Percentiles rank a stretch among this genome's conserved stretches.
phyloP scores from a whole-genome alignment of 2,888 invertebrate species.

The Calliopum simillimum region DNA sequence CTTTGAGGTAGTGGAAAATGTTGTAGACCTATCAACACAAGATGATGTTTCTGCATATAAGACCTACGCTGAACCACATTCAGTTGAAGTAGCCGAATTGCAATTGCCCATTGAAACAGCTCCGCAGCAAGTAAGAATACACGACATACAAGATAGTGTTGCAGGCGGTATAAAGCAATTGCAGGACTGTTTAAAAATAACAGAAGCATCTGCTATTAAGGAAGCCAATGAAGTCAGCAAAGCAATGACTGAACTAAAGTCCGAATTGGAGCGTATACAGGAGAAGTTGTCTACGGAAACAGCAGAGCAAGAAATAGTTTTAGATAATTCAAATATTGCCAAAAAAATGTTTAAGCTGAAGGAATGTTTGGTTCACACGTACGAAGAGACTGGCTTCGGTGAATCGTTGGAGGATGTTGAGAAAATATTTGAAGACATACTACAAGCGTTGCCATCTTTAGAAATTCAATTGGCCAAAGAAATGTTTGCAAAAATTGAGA shows the following conservation, averaged over 20 bases:
- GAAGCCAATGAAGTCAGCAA: constrained; percentile 54
- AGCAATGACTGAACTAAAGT: constrained; percentile 58
- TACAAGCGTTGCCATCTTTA: constrained; percentile 60
- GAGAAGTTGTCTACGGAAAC: constrained; percentile 45
- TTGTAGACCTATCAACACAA: constrained; percentile 71
- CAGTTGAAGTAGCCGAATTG: constrained; percentile 28
- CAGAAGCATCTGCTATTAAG: constrained; percentile 46
- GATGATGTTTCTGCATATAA: constrained; percentile 72
- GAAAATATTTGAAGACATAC: constrained; percentile 62
- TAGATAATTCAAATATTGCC: constrained; percentile 58
- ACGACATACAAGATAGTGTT: constrained; percentile 48
- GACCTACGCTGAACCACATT: constrained; percentile 67
- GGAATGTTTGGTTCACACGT: constrained; percentile 64
- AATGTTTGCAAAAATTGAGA: constrained; percentile 62
- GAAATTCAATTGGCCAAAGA: constrained; percentile 68
- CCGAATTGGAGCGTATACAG: constrained; percentile 54
- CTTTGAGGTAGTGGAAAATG: constrained; percentile 66
- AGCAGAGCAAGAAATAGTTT: constrained; percentile 49
- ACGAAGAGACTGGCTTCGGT: constrained; percentile 57
- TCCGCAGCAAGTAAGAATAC: constrained; percentile 39
- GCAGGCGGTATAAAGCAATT: constrained; percentile 62
- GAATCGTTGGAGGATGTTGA: constrained; percentile 62
- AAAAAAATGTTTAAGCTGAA: constrained; percentile 62
- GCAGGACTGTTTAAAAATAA: constrained; percentile 57
- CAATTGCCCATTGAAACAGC: constrained; percentile 33